Percentiles rank a stretch among this genome's conserved stretches.
phyloP scores from a whole-genome alignment of 2,888 invertebrate genomes.

The Tiphia femorata region DNA sequence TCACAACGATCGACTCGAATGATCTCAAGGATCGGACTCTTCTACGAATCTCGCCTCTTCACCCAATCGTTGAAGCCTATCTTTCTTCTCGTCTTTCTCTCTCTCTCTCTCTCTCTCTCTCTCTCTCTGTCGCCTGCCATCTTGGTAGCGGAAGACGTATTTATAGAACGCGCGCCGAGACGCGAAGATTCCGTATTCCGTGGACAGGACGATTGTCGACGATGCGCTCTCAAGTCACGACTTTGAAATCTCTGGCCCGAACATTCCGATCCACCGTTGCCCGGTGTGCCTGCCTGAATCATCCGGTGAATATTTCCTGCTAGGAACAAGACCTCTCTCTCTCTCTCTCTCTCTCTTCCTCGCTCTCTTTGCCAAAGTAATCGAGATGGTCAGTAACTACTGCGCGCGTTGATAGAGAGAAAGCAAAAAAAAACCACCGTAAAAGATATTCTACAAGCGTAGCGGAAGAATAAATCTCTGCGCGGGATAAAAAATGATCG shows the following conservation, averaged over 20 bases:
- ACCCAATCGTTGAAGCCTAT: no score
- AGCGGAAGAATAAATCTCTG: conserved; percentile 19
- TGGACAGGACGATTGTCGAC: conserved; percentile 43
- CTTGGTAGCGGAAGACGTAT: conserved; percentile 36
- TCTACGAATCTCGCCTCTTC: no score
- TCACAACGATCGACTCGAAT: no score
- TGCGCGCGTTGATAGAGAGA: no score
- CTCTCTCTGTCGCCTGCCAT: conserved; percentile 29
- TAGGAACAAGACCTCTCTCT: no score
- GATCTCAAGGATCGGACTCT: no score
- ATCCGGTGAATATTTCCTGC: conserved; percentile 25
- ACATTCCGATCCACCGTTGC: conserved; percentile 33
- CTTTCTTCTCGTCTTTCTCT: no score
- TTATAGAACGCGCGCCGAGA: conserved; percentile 29
- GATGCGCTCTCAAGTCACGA: conserved; percentile 40
- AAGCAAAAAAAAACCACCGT: neutral
- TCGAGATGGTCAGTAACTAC: no score
- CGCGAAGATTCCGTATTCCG: conserved; percentile 40
- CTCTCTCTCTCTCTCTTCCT: no score
- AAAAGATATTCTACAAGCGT: conserved; percentile 4
- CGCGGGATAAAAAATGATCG: no score
- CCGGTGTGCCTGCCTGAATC: conserved; percentile 29
- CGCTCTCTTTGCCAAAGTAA: no score
- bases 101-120: no score
- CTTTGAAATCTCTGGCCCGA: conserved; percentile 37